Conservation (phyloP, 2,113 vertebrate genomes). For the Oncorhynchus kisutch region DNA sequence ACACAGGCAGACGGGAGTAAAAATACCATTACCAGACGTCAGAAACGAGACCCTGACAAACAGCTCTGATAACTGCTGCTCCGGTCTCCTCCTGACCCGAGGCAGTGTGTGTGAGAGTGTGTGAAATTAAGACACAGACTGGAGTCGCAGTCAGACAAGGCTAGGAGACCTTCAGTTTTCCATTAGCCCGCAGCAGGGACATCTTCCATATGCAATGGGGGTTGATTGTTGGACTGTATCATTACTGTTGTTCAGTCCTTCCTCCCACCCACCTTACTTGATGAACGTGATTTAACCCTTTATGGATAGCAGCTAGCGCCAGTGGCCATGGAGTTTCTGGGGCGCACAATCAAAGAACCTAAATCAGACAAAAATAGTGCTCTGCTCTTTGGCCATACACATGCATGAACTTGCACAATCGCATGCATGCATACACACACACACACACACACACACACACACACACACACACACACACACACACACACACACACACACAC, state of each 20-base stretch:
- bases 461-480: background rate
- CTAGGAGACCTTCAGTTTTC: constrained; percentile 28
- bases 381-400: background rate
- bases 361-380: background rate
- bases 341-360: background rate
- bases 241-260: background rate
- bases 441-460: background rate
- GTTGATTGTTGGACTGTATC: background rate
- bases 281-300: background rate
- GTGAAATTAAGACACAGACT: constrained; percentile 45
- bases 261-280: background rate
- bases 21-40: background rate
- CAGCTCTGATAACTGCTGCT: constrained; percentile 2
- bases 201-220: constrained; percentile 29
- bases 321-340: background rate
- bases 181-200: background rate
- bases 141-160: constrained; percentile 17
- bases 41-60: constrained; percentile 15
- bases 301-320: background rate
- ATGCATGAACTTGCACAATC: background rate
- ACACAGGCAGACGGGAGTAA: background rate
- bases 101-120: constrained; percentile 25
- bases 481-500: background rate
- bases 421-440: background rate
- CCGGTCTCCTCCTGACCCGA: constrained; percentile 11